A percentile compares a stretch with the other conserved stretches of the same genome.
These are phyloP conservation scores for Cepphus grylle DNA, from an alignment of 2,113 vertebrate species.

Conservation along the genomic window DNA sequence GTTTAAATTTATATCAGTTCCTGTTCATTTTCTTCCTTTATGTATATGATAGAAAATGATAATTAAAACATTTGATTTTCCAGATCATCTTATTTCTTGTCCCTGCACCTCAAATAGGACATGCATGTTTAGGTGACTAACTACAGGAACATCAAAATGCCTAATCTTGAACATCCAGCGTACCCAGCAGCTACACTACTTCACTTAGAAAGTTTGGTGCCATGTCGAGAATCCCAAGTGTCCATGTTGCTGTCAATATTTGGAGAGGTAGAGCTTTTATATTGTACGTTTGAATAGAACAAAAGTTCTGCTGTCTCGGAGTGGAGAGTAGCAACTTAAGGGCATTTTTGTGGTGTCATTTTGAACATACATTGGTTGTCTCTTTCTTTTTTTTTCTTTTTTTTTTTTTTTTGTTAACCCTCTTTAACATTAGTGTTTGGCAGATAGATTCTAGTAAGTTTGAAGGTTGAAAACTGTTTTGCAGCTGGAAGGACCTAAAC, in stretches of 20 bases:
- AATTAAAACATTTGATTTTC: not conserved
- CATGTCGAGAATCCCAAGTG: constrained; percentile 86
- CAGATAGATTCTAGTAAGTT: not conserved
- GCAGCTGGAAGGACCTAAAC: not conserved
- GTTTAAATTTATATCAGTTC: not conserved
- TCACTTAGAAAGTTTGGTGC: constrained; percentile 72
- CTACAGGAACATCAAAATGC: constrained; percentile 56
- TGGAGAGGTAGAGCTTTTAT: constrained; percentile 81
- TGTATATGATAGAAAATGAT: not conserved
- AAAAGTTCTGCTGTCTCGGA: not conserved
- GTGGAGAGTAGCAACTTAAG: not conserved
- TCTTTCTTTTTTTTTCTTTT: not conserved
- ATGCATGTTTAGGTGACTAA: not conserved
- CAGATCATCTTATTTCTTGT: not conserved
- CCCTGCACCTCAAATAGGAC: not conserved
- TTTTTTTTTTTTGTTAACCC: not conserved
- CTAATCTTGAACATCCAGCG: constrained; percentile 63
- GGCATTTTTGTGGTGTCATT: not conserved
- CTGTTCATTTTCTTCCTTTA: not conserved
- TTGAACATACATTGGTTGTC: not conserved
- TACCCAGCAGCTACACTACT: constrained; percentile 75
- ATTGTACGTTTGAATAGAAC: not conserved
- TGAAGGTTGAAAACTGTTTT: not conserved
- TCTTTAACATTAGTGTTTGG: not conserved
- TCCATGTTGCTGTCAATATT: constrained; percentile 82